A percentile compares a stretch with the other conserved stretches of the same genome.
Conservation (phyloP, 2,888 invertebrate species). For the Drosophila infuscata region DNA sequence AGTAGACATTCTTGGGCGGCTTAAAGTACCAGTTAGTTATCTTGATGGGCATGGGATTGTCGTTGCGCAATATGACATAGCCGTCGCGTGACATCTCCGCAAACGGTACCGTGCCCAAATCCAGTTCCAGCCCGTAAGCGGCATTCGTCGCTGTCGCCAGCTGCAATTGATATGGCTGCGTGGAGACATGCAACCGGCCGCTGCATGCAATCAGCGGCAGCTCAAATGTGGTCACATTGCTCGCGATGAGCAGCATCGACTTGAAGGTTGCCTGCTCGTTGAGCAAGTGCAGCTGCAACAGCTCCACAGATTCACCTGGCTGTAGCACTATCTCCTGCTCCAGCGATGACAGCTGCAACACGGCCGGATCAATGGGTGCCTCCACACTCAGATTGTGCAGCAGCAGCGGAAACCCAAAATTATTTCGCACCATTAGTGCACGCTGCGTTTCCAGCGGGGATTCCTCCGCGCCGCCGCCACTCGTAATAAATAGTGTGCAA, state of each 20-base stretch:
- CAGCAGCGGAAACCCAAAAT: conserved; percentile 90
- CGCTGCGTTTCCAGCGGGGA: conserved; percentile 83
- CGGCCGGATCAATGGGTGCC: conserved; percentile 79
- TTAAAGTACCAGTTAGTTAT: conserved; percentile 83
- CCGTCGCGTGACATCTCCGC: conserved; percentile 82
- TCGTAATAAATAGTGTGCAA: conserved; percentile 78
- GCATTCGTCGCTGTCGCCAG: conserved; percentile 1
- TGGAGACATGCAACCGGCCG: conserved; percentile 84
- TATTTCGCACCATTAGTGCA: conserved; percentile 89
- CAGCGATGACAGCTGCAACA: conserved; percentile 52
- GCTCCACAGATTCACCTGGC: conserved; percentile 74
- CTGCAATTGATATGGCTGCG: conserved; percentile 64
- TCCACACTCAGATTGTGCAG: conserved; percentile 89
- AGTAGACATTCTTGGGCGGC: conserved; percentile 80
- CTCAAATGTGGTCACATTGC: conserved; percentile 86
- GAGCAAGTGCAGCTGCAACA: conserved; percentile 78
- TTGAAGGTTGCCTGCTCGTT: conserved; percentile 75
- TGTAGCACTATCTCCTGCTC: conserved; percentile 61
- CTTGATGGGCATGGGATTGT: conserved; percentile 83
- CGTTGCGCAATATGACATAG: conserved; percentile 81
- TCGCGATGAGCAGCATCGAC: conserved; percentile 84
- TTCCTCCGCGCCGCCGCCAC: conserved; percentile 50
- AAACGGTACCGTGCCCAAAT: conserved; percentile 83
- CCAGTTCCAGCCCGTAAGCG: conserved; percentile 74
- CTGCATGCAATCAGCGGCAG: conserved; percentile 86